phyloP scores from a whole-genome alignment of 2,113 vertebrate species.

The Nothocercus nigrocapillus region DNA sequence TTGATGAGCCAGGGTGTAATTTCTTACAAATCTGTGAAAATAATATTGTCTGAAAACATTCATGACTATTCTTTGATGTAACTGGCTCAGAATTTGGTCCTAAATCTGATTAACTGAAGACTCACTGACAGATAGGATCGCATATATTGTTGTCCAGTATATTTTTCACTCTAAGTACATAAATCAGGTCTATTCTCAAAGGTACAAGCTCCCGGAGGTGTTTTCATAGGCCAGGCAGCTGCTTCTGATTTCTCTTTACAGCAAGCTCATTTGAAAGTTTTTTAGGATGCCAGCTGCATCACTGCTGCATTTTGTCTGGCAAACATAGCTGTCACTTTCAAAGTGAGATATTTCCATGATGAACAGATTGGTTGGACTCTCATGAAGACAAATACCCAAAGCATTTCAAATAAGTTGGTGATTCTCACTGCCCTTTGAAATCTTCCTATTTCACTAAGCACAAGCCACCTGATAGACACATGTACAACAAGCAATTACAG shows the following conservation, averaged over 20 bases:
- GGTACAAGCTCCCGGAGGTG: accelerated
- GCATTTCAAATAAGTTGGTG: neutral
- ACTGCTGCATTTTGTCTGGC: neutral
- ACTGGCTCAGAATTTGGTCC: neutral
- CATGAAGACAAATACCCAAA: neutral
- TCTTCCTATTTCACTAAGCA: neutral
- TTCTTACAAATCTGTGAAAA: neutral
- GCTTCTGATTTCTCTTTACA: neutral
- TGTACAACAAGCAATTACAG: neutral
- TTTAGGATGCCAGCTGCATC: neutral
- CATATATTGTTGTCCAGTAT: neutral
- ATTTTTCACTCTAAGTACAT: neutral
- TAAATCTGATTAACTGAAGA: neutral
- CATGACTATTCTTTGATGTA: neutral
- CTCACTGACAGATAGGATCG: neutral
- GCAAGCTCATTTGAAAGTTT: neutral
- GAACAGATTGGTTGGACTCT: neutral
- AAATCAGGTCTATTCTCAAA: neutral
- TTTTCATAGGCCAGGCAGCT: neutral
- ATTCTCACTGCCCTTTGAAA: neutral
- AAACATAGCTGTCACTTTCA: neutral
- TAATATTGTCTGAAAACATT: neutral
- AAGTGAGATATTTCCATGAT: neutral
- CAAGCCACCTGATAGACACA: neutral
- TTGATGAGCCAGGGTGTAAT: neutral